Evolutionary conservation across 2,888 invertebrate species (phyloP).

Genomic region (Lacanobia wlatinum): DNA sequence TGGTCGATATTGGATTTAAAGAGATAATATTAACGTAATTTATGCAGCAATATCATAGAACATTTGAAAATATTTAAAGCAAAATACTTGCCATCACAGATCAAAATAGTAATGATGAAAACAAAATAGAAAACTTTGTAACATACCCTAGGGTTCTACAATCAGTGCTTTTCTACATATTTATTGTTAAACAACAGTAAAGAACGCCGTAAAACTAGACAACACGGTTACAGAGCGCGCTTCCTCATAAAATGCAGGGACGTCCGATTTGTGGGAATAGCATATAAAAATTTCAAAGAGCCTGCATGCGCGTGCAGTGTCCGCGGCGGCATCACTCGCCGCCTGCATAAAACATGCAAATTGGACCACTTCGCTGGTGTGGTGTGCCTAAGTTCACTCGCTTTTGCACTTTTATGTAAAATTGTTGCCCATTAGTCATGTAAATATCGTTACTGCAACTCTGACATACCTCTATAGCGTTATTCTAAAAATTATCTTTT

Average conservation of each 20-base stretch:
- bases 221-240: constrained; percentile 73
- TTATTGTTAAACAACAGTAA: constrained; percentile 58
- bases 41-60: background rate
- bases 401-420: constrained; percentile 89
- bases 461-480: constrained; percentile 70
- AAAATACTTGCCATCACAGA: constrained; percentile 1
- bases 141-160: constrained; percentile 25
- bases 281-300: constrained; percentile 88
- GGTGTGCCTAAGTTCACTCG: constrained; percentile 85
- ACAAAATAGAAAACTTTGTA: constrained; percentile 14
- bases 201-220: constrained; percentile 69
- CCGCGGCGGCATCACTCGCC: constrained; percentile 83
- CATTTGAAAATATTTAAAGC: background rate
- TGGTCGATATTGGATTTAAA: constrained; percentile 1
- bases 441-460: constrained; percentile 87
- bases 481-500: constrained; percentile 70
- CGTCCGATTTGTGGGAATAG: constrained; percentile 88
- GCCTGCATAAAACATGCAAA: constrained; percentile 90
- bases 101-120: constrained; percentile 3
- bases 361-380: constrained; percentile 88
- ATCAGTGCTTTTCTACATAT: constrained; percentile 56
- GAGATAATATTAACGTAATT: background rate
- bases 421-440: constrained; percentile 87
- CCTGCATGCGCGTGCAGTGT: constrained; percentile 82
- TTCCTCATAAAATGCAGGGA: constrained; percentile 83